Base-by-base conservation (phyloP, 2,113 vertebrate species). In the Bagarius yarrelli region DNA sequence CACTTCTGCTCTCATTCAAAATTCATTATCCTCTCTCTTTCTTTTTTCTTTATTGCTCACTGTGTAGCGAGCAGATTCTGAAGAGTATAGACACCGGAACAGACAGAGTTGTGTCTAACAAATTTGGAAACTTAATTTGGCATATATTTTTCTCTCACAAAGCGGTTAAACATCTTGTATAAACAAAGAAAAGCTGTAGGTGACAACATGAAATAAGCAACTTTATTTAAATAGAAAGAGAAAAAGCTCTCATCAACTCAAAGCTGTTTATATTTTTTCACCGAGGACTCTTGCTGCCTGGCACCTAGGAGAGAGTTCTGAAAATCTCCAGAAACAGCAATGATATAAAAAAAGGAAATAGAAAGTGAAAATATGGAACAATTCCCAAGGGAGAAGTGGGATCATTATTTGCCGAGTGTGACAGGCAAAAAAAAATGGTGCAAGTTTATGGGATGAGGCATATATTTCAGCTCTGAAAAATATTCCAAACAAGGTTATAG, bases 331-430 rank as follows among this genome's bases (percentile, higher is more conserved):
- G 61, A 76, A 47, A 57, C 32, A 70, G 64, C 27, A 55, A 77
- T 79, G 80, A 82, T 82, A 71, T 73, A 63, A 47, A 73, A 69
- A 63, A 55, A 76, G 76, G 83, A 88, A 84, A 78, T 81, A 89
- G 50, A 34, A 73, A 80, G 71, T 85, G 55, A 70, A 80, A 82
- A 76, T 89, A 88, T 87, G 83, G 87, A 90, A 83, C 86, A 86
- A 88, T 86, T 89, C 89, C 85, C 89, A 76, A 12, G 87, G 86
- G 82, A 83, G 90, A 84, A 81, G 5, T 53, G 74, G 78, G 75
- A 78, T 87, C 88, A 87, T 82, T 86, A 89, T 86, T 83, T 85
- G 83, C 79, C 72, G 81, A 81, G 66, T 84, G 81, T 79, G 83
- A 84, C 81, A 82, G n/a, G 78, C 87, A 86, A 52, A 88, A 81